These are phyloP conservation scores for Pseudoatta argentina DNA, from an alignment of 1,140 invertebrate genomes.

Conservation along the genomic window DNA sequence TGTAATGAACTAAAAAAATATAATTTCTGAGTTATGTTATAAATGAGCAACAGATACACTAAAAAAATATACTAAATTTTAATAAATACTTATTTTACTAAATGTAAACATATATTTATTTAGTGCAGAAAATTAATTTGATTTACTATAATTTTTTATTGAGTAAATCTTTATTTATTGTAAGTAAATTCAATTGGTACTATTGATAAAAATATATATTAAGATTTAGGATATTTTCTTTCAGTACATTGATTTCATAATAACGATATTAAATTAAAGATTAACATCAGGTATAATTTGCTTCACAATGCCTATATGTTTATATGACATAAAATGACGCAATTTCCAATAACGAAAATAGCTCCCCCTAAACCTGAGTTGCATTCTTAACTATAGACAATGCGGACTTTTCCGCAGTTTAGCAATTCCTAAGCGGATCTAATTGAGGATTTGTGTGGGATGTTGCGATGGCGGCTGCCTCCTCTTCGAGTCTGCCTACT, in stretches of 20 bases:
- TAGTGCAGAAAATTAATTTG: too few relatives aligned
- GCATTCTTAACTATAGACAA: not conserved
- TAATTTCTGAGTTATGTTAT: too few relatives aligned
- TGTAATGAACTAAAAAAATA: too few relatives aligned
- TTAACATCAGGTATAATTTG: not conserved
- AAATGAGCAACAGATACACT: too few relatives aligned
- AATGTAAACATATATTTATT: too few relatives aligned
- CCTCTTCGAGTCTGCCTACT: slow-evolving; percentile 31
- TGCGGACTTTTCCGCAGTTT: slow-evolving; percentile 28
- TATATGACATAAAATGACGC: not conserved
- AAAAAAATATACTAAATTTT: too few relatives aligned
- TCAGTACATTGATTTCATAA: not conserved
- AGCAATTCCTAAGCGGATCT: slow-evolving; percentile 42
- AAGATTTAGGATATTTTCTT: too few relatives aligned
- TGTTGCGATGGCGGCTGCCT: slow-evolving; percentile 14
- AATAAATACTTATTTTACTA: too few relatives aligned
- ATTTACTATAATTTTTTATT: too few relatives aligned
- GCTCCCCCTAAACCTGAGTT: not conserved
- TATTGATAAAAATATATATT: too few relatives aligned
- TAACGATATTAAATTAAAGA: not conserved
- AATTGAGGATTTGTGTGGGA: slow-evolving; percentile 46
- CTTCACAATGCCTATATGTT: not conserved
- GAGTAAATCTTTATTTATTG: too few relatives aligned
- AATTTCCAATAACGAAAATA: slow-evolving; percentile 5
- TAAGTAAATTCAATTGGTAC: too few relatives aligned